Conservation (phyloP, 2,113 vertebrate species). For the Apodemus speciosus region DNA sequence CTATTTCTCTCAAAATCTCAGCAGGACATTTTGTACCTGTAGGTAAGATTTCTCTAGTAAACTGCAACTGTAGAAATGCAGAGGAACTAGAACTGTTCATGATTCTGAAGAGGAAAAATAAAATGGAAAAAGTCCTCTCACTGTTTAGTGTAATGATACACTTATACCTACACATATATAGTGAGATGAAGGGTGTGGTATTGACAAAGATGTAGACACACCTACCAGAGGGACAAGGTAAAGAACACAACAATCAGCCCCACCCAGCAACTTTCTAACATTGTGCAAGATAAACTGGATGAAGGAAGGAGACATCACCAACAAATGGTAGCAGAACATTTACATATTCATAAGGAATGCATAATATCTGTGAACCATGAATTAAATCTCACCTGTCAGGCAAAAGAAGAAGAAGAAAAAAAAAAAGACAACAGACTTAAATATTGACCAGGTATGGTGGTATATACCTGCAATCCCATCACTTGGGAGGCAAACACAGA, state of each 20-base stretch:
- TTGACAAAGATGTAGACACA: not conserved
- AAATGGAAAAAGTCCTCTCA: not conserved
- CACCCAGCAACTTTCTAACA: too few species aligned
- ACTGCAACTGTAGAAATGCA: not conserved
- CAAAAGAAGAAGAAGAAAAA: not conserved
- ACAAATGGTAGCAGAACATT: not conserved
- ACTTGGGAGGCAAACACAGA: not conserved
- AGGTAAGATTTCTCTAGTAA: not conserved
- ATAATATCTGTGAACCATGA: not conserved
- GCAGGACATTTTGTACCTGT: not conserved
- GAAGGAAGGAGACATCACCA: not conserved
- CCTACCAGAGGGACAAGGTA: not conserved
- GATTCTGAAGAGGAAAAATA: slow-evolving; percentile 2
- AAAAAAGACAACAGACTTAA: not conserved
- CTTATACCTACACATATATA: not conserved
- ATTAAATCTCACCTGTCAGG: not conserved
- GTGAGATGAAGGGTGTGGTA: not conserved
- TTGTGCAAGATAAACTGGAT: not conserved
- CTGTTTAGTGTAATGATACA: not conserved
- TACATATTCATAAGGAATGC: not conserved
- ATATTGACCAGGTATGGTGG: not conserved
- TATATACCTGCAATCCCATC: not conserved
- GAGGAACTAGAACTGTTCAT: not conserved
- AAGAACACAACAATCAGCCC: not conserved
- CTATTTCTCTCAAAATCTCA: not conserved